Base-by-base conservation (phyloP, 1,140 invertebrate genomes). In the Pomacea maculata region DNA sequence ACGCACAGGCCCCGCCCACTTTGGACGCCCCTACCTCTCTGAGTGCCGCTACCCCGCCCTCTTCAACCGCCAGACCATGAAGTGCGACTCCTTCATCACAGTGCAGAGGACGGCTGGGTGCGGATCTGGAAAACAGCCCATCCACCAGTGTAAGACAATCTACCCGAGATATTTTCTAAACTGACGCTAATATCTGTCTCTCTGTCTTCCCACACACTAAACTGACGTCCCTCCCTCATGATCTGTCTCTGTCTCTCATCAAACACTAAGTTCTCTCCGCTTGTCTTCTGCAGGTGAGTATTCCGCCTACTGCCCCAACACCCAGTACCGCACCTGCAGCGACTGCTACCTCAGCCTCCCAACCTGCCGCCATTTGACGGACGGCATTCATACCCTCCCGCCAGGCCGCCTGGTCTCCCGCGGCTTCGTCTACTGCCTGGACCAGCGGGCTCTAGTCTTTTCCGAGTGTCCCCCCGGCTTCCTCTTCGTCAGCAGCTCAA, bases 41-140 rank as follows among this genome's bases (percentile, higher is more conserved):
- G 87, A 88, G 72, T 88, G 87, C 78, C 82, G 83, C 73, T 87
- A 86, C 81, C 87, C 86, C 34, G 83, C 85, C 34, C 78, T 88
- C 21, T 88, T 88, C 68, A 78, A 86, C 19, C 72, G 67, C 17
- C 34, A 64, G 7, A 79, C 78, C 4, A 80, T 81, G 57, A 82
- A 78, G 8, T 88, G 87, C 64, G 79, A 81, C 21, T 86, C 86
- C 73, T 88, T 88, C 79, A 82, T 83, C 21, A 83, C 84, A 5
- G 85, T 88, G 15, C 29, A 63, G 34, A 68, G 68, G 11, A 79
- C 71, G 10, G 65, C 19, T 1, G 81, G 81, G 17, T 82, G 81
- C 65, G 81, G 65, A 17, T 21, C 29, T 8, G 64, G 64, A 61
- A 61, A 71, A 52, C 72, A 82, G 65, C 81, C 81, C 4, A 57